Conservation (phyloP, 2,888 invertebrate species). For the Ryuthela nishihirai region DNA sequence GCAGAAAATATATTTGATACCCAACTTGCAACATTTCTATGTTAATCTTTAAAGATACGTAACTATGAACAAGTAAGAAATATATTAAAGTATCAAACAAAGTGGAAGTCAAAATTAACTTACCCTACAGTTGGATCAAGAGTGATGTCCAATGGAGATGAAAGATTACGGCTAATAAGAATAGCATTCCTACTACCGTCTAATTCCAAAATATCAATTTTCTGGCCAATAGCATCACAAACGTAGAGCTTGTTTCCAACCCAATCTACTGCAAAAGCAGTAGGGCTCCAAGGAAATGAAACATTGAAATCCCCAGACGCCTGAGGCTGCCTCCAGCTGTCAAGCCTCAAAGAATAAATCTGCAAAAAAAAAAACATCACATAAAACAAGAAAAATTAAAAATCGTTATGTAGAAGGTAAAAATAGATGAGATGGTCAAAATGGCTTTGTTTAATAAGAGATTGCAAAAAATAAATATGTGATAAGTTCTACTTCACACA, state of each 20-base stretch:
- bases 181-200: slow-evolving; percentile 84
- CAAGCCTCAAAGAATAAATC: slow-evolving; percentile 43
- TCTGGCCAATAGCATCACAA: slow-evolving; percentile 86
- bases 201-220: slow-evolving; percentile 89
- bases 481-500: too few relatives aligned
- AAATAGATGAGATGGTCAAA: too few relatives aligned
- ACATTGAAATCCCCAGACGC: slow-evolving; percentile 57
- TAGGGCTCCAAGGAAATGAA: slow-evolving; percentile 83
- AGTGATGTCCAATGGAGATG: slow-evolving; percentile 85
- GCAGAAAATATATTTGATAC: too few relatives aligned
- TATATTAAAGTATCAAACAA: too few relatives aligned
- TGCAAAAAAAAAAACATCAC: slow-evolving; percentile 11
- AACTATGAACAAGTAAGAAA: too few relatives aligned
- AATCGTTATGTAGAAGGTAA: not conserved
- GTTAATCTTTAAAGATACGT: too few relatives aligned
- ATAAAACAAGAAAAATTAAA: too few relatives aligned
- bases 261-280: slow-evolving; percentile 93
- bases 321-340: slow-evolving; percentile 32
- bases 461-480: too few relatives aligned
- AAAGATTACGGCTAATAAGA: slow-evolving; percentile 83
- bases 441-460: too few relatives aligned
- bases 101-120: slow-evolving; percentile 42
- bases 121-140: slow-evolving; percentile 84
- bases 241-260: slow-evolving; percentile 93
- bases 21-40: too few relatives aligned